These are phyloP conservation scores for Rhabdomys dilectus DNA, from an alignment of 2,113 vertebrate species.

Conservation along the genomic window DNA sequence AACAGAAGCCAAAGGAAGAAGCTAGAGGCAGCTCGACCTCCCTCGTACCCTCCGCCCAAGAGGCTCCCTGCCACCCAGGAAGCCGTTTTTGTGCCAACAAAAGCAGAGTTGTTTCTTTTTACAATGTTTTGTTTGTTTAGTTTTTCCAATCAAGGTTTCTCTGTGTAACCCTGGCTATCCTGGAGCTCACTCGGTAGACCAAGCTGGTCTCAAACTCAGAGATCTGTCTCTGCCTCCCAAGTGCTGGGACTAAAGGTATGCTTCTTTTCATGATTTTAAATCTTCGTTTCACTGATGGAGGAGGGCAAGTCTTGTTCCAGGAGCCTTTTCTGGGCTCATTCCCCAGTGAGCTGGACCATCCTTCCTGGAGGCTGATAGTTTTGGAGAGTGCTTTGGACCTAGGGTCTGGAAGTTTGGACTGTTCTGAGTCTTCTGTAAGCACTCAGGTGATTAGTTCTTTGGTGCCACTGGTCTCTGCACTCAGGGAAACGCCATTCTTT, in stretches of 20 bases:
- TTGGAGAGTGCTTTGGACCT: not conserved
- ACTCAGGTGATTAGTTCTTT: fast-evolving
- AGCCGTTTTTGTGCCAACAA: not conserved
- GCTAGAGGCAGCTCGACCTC: not conserved
- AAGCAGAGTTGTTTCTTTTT: not conserved
- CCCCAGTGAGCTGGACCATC: not conserved
- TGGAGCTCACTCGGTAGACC: not conserved
- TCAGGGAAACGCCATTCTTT: fast-evolving
- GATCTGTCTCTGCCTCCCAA: not conserved
- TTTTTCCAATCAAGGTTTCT: not conserved
- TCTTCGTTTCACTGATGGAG: not conserved
- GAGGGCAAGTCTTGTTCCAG: not conserved
- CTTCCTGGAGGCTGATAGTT: not conserved
- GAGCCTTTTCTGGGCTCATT: not conserved
- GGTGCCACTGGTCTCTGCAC: not conserved
- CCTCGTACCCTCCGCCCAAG: not conserved
- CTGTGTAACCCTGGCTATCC: not conserved
- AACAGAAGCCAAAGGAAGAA: not conserved
- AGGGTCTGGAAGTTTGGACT: fast-evolving
- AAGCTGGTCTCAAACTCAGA: not conserved
- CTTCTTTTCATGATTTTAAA: not conserved
- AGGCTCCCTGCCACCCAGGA: fast-evolving
- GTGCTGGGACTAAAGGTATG: not conserved
- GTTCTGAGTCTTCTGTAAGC: fast-evolving
- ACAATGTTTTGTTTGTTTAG: not conserved